Conservation (phyloP, 2,797 vertebrate species). For the Adrianichthys oophorus region DNA sequence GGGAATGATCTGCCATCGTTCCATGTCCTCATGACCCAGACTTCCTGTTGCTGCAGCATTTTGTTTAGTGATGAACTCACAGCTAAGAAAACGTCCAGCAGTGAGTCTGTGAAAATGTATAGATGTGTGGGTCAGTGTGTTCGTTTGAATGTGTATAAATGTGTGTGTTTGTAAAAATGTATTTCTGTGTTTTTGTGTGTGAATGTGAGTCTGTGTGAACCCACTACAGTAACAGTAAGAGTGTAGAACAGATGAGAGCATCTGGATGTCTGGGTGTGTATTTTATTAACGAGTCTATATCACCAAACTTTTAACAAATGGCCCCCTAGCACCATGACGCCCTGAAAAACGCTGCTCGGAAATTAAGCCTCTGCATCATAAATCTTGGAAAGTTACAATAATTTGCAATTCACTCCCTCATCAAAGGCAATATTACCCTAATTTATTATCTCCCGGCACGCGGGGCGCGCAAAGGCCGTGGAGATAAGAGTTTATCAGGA, state of each 20-base stretch:
- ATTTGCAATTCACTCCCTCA: slow-evolving; percentile 88
- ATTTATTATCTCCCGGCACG: slow-evolving; percentile 84
- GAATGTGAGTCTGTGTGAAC: neutral
- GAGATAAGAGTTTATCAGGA: slow-evolving; percentile 89
- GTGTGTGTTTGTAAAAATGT: neutral
- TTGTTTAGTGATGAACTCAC: slow-evolving; percentile 65
- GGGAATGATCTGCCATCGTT: slow-evolving; percentile 40
- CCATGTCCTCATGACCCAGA: slow-evolving; percentile 20
- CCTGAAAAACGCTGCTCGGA: slow-evolving; percentile 72
- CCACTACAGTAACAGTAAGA: slow-evolving; percentile 67
- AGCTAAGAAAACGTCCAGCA: slow-evolving; percentile 6
- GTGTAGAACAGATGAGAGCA: slow-evolving; percentile 53
- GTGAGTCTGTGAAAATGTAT: too few species aligned
- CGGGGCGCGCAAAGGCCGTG: slow-evolving; percentile 77
- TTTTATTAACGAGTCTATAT: slow-evolving; percentile 74
- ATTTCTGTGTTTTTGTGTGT: neutral
- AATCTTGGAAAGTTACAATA: slow-evolving; percentile 87
- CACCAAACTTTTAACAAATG: slow-evolving; percentile 85
- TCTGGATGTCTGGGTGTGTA: slow-evolving; percentile 43
- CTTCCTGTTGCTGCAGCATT: slow-evolving; percentile 28
- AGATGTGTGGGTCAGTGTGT: too few species aligned
- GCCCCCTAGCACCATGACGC: slow-evolving; percentile 59
- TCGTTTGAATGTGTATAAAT: too few species aligned
- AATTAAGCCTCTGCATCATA: slow-evolving; percentile 84
- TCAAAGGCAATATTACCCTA: slow-evolving; percentile 88